These are phyloP conservation scores for Pseudorhiza aurosa DNA, from an alignment of 30 jellyfish, hydroid and myxozoan species.

Conservation along the genomic window DNA sequence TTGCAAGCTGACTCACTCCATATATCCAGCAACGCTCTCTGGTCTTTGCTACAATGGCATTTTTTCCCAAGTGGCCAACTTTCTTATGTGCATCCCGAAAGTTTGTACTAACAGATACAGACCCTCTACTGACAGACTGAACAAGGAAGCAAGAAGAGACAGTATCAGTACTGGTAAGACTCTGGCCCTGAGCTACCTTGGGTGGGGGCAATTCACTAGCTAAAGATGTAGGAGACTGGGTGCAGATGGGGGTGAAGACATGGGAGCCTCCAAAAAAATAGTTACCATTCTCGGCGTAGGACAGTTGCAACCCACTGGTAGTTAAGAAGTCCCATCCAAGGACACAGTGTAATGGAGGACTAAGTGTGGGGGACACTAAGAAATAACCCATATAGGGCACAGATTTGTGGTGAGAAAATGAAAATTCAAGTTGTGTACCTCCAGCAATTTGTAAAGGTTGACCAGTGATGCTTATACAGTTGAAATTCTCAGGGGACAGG, in stretches of 20 bases:
- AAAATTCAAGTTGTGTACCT: background rate
- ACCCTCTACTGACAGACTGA: slow-evolving; percentile 32
- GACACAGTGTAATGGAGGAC: slow-evolving; percentile 16
- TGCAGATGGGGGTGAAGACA: background rate
- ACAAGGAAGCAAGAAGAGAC: background rate
- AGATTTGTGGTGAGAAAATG: slow-evolving; percentile 13
- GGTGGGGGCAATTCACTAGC: background rate
- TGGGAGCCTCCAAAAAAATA: slow-evolving; percentile 5
- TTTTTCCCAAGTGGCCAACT: slow-evolving; percentile 45
- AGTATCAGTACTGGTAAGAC: no score
- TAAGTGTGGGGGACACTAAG: background rate
- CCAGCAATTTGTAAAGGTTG: slow-evolving; percentile 19
- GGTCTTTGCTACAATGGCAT: slow-evolving; percentile 29
- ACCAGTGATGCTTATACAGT: slow-evolving; percentile 31
- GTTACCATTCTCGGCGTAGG: background rate
- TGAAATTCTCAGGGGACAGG: background rate
- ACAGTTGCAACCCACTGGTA: background rate
- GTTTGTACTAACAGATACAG: no score
- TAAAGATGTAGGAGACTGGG: background rate
- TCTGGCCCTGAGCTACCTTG: no score
- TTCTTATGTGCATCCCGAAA: slow-evolving; percentile 42
- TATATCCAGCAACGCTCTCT: slow-evolving; percentile 29
- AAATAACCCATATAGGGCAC: slow-evolving; percentile 2
- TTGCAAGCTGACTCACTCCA: slow-evolving; percentile 42
- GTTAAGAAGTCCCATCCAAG: slow-evolving; percentile 50